These are phyloP conservation scores for Parthenolecanium corni DNA, from an alignment of 2,888 invertebrate genomes.

Conservation along the genomic window DNA sequence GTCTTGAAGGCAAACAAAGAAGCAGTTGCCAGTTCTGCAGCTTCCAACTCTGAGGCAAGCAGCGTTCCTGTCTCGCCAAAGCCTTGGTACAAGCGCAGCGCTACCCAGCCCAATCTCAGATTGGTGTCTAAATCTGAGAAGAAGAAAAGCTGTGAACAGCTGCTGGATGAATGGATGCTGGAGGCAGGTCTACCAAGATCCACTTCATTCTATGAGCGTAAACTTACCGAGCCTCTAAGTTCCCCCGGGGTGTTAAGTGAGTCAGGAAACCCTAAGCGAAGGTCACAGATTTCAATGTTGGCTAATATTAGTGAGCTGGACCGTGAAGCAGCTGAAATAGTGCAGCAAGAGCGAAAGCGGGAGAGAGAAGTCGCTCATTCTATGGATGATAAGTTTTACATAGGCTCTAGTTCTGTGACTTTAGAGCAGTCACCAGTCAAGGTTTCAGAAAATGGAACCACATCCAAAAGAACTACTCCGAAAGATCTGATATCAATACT, in stretches of 20 bases:
- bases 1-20: slow-evolving; percentile 40
- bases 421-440: slow-evolving; percentile 34
- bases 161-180: slow-evolving; percentile 16
- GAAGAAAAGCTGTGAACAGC: slow-evolving; percentile 39
- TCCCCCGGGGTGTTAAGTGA: background rate
- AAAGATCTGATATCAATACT: slow-evolving; percentile 51
- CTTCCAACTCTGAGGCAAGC: slow-evolving; percentile 25
- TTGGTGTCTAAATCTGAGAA: slow-evolving; percentile 33
- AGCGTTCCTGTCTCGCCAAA: slow-evolving; percentile 42
- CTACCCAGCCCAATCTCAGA: slow-evolving; percentile 32
- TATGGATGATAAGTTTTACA: slow-evolving; percentile 36
- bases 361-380: slow-evolving; percentile 31
- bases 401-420: slow-evolving; percentile 7
- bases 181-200: slow-evolving; percentile 19
- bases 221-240: background rate
- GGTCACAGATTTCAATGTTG: slow-evolving; percentile 49
- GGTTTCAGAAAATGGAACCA: slow-evolving; percentile 36
- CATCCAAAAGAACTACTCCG: slow-evolving; percentile 38
- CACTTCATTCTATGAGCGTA: background rate
- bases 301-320: slow-evolving; percentile 70
- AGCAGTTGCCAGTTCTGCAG: background rate
- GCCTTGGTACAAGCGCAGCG: slow-evolving; percentile 54
- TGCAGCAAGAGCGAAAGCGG: slow-evolving; percentile 43
- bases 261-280: slow-evolving; percentile 36
- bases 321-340: slow-evolving; percentile 63